A percentile compares a stretch with the other conserved stretches of the same genome.
phyloP scores from a whole-genome alignment of 2,113 vertebrate genomes.

The Pelodiscus sinensis region DNA sequence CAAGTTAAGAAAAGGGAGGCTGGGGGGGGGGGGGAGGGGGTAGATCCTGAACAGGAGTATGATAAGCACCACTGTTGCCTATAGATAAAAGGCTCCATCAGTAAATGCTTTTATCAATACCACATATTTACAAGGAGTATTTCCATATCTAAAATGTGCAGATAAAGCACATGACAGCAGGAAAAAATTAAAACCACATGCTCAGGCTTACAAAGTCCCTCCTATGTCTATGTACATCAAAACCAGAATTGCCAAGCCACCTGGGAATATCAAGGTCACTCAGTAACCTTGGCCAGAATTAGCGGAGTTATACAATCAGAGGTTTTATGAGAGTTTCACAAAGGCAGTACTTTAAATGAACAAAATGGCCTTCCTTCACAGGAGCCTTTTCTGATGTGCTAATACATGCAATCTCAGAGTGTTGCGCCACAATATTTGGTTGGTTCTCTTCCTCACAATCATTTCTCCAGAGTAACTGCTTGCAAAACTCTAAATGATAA shows the following conservation, averaged over 20 bases:
- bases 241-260: slow-evolving; percentile 67
- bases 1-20: not conserved
- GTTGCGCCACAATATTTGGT: not conserved
- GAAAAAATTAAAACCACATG: slow-evolving; percentile 72
- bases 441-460: not conserved
- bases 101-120: slow-evolving; percentile 48
- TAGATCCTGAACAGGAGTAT: not conserved
- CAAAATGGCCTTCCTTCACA: not conserved
- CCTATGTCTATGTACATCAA: slow-evolving; percentile 71
- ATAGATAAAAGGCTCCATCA: slow-evolving; percentile 40
- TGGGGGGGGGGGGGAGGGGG: accelerated
- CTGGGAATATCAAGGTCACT: slow-evolving; percentile 75
- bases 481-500: not conserved
- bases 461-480: not conserved
- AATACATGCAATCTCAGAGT: not conserved
- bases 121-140: slow-evolving; percentile 29
- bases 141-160: slow-evolving; percentile 61
- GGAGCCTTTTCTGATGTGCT: not conserved
- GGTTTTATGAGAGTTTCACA: slow-evolving; percentile 34
- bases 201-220: slow-evolving; percentile 61
- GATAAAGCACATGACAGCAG: slow-evolving; percentile 73
- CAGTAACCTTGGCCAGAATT: slow-evolving; percentile 56
- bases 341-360: slow-evolving; percentile 34
- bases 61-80: not conserved
- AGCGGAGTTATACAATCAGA: slow-evolving; percentile 25